phyloP scores from a whole-genome alignment of 1,140 invertebrate genomes.

The Diploscapter pachys region DNA sequence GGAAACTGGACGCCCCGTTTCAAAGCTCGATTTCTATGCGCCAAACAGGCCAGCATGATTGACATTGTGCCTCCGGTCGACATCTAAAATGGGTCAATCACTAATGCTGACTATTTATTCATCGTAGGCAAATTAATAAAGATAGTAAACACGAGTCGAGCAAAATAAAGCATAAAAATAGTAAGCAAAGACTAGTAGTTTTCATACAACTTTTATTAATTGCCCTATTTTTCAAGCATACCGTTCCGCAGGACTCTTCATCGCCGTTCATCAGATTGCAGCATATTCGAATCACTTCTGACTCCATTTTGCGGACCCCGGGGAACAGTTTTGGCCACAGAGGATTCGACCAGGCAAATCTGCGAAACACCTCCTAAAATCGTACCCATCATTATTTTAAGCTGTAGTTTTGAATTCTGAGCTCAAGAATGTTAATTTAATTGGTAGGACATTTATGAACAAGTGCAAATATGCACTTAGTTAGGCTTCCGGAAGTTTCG shows the following conservation, averaged over 20 bases:
- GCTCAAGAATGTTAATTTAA: no score
- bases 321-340: slow-evolving; percentile 94
- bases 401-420: no score
- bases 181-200: no score
- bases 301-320: slow-evolving; percentile 95
- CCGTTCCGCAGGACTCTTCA: slow-evolving; percentile 78
- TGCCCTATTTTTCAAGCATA: background rate
- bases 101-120: slow-evolving; percentile 2
- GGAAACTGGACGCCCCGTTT: slow-evolving; percentile 77
- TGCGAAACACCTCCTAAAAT: slow-evolving; percentile 72
- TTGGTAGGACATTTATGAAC: no score
- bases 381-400: background rate
- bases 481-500: no score
- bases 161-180: no score
- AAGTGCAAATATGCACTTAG: no score
- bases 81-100: slow-evolving; percentile 60
- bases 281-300: slow-evolving; percentile 86
- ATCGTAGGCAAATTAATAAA: background rate
- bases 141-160: no score
- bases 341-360: slow-evolving; percentile 90
- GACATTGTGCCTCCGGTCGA: slow-evolving; percentile 96
- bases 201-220: no score
- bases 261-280: slow-evolving; percentile 82
- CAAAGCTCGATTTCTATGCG: slow-evolving; percentile 82
- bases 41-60: slow-evolving; percentile 91